These are phyloP conservation scores for Cephus cinctus DNA, from an alignment of 1,140 invertebrate genomes.

Conservation along the genomic window DNA sequence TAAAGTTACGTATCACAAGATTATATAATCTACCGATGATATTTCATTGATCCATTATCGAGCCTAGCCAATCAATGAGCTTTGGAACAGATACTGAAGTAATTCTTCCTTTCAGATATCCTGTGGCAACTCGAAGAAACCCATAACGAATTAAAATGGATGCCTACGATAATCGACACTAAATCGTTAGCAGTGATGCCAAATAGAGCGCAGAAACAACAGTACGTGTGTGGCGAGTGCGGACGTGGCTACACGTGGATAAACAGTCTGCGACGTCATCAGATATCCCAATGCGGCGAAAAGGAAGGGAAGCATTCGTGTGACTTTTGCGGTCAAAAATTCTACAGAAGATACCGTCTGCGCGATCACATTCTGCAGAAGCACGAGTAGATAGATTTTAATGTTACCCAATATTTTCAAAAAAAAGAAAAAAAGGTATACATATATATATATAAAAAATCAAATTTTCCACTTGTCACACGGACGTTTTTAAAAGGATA, in stretches of 20 bases:
- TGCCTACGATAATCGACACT: conserved; percentile 9
- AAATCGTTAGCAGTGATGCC: neutral
- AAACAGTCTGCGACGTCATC: conserved; percentile 30
- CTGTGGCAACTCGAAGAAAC: neutral
- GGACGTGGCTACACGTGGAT: conserved; percentile 26
- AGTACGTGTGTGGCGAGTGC: conserved; percentile 22
- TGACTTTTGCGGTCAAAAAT: conserved; percentile 14
- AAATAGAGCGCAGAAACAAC: neutral
- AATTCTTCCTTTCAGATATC: neutral
- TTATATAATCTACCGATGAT: no score
- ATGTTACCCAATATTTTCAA: no score
- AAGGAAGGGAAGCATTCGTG: conserved; percentile 18
- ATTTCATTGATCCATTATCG: no score
- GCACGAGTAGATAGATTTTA: no score
- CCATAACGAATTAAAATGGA: neutral
- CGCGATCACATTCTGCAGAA: neutral
- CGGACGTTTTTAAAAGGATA: no score
- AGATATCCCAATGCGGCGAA: conserved; percentile 25
- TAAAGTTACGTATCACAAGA: no score
- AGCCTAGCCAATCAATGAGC: no score
- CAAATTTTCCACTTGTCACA: no score
- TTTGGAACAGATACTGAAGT: neutral
- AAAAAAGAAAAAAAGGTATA: no score
- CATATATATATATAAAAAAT: no score
- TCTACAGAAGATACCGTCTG: conserved; percentile 3